Evolutionary conservation across 2,888 invertebrate species (phyloP), one percentile per base, ranked within the genome.

Genomic region (Leucoma salicis): DNA sequence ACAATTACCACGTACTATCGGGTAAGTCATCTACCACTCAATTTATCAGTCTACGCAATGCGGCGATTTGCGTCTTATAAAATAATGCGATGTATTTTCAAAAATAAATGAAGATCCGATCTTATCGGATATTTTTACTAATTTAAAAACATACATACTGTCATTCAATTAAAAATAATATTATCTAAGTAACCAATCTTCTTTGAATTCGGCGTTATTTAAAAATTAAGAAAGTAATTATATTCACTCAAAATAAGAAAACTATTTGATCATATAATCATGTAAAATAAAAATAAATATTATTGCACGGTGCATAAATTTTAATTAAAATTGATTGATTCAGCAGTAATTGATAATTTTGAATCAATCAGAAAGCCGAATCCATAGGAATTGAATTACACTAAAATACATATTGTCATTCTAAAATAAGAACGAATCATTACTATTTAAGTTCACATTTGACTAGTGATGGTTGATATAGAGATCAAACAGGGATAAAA

Each of bases 391-490:
- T 51, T 42, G 40, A 25, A 39, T 63, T 50, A 64, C 51, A 27
- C 55, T 56, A 63, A 66, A 63, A 66, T 68, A 70, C 61, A 68
- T 70, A 67, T 57, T 62, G 69, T 68, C 66, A 28, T 50, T 44
- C 53, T 58, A 65, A 64, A 64, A 64, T 64, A 71, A 66, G 62
- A 72, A 66, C 62, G 73, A 70, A 69, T 58, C 53, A 63, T 71
- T 67, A 74, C 77, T 79, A 72, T 53, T 24, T 46, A 48, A 71
- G 61, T 73, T 73, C 71, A 77, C 71, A 69, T 75, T 74, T 86
- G 87, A 88, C 87, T 88, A 88, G 87, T 81, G 79, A 82, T 76
- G 79, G 78, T 77, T 70, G 64, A 74, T 69, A 72, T 68, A 77
- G 87, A 88, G 87, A 87, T 87, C 86, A 78, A 64, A 61, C 53